Evolutionary conservation across 2,888 invertebrate genomes (phyloP).

Genomic region (Lacanobia wlatinum): DNA sequence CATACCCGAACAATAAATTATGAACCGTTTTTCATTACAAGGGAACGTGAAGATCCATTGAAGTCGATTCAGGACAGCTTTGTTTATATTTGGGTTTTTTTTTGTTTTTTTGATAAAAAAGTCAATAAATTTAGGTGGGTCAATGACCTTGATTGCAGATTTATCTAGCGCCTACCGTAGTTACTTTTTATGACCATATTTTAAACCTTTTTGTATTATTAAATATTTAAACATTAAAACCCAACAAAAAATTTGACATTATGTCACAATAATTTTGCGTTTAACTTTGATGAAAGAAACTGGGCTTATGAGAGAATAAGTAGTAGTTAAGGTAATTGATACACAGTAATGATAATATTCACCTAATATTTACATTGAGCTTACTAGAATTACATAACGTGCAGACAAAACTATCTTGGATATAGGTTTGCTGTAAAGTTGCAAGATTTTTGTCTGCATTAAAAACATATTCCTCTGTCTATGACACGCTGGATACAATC

Average conservation of each 20-base stretch:
- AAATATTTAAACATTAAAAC: not conserved
- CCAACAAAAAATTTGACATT: not conserved
- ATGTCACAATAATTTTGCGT: not conserved
- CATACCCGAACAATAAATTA: too few relatives aligned
- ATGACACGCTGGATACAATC: slow-evolving; percentile 25
- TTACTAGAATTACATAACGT: slow-evolving; percentile 24
- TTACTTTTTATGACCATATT: not conserved
- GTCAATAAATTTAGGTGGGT: too few relatives aligned
- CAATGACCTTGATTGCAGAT: too few relatives aligned
- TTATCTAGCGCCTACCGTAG: too few relatives aligned
- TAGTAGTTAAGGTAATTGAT: not conserved
- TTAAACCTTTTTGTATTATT: not conserved
- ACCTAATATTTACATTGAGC: slow-evolving; percentile 43
- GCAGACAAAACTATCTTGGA: slow-evolving; percentile 30
- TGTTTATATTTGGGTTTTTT: too few relatives aligned
- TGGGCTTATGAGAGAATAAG: not conserved
- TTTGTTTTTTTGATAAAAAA: too few relatives aligned
- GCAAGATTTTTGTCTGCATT: slow-evolving; percentile 29
- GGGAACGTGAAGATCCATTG: too few relatives aligned
- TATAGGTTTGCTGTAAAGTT: slow-evolving; percentile 37
- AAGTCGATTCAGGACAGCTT: too few relatives aligned
- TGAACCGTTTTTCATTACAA: too few relatives aligned
- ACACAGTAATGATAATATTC: slow-evolving; percentile 11
- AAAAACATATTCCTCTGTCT: slow-evolving; percentile 7
- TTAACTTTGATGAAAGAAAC: not conserved